A percentile compares a stretch with the other conserved stretches of the same genome.
Conservation (phyloP, 2,888 invertebrate genomes). For the Ornithoptera priamus region DNA sequence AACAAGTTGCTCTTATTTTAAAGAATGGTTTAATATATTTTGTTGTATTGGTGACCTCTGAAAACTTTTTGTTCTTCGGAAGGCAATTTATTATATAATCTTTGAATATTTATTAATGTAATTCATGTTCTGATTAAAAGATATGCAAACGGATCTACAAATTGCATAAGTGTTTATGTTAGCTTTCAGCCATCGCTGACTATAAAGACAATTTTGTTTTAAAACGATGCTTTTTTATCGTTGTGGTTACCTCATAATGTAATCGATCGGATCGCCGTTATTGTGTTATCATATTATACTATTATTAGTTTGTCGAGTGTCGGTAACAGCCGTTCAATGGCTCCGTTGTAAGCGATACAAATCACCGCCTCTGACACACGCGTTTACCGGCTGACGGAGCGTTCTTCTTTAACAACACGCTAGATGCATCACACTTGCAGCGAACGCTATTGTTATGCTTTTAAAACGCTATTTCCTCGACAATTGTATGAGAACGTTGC, state of each 20-base stretch:
- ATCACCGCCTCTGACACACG: conserved; percentile 42
- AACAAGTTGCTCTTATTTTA: too few species aligned
- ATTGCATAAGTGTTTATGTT: neutral
- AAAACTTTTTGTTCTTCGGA: too few species aligned
- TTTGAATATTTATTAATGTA: too few species aligned
- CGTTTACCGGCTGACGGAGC: conserved; percentile 29
- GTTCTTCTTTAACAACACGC: conserved; percentile 23
- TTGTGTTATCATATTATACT: conserved; percentile 45
- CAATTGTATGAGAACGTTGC: conserved; percentile 2
- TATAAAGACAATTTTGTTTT: neutral
- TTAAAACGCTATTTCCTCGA: conserved; percentile 23
- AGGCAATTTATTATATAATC: too few species aligned
- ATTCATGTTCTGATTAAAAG: too few species aligned
- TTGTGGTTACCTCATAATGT: neutral
- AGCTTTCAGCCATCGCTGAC: neutral
- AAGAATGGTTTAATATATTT: too few species aligned
- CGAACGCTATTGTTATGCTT: conserved; percentile 23
- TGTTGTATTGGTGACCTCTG: too few species aligned
- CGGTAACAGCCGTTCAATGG: conserved; percentile 39
- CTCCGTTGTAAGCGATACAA: conserved; percentile 42
- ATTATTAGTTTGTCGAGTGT: conserved; percentile 45
- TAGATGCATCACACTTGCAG: conserved; percentile 23
- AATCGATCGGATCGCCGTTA: conserved; percentile 28
- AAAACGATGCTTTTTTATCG: neutral
- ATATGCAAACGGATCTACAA: too few species aligned